Evolutionary conservation across 1,140 invertebrate species (phyloP).

Genomic region (Nasonia giraulti): DNA sequence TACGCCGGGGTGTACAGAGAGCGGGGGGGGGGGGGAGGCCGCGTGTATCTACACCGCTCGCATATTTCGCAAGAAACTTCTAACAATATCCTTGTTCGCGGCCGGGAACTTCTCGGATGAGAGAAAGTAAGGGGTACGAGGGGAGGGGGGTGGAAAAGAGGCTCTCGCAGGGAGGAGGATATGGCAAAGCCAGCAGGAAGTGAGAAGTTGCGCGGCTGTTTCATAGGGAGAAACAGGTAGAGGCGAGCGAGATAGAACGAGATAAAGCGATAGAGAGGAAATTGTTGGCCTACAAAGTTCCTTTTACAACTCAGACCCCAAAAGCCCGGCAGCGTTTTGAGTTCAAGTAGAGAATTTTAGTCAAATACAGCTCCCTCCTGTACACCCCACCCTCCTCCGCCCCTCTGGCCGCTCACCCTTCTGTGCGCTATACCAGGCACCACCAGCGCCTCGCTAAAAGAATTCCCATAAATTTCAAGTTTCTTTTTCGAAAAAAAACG

Average conservation of each 20-base stretch:
- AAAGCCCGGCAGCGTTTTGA: conserved; percentile 50
- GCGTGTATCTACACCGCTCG: conserved; percentile 34
- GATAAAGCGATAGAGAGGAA: conserved; percentile 23
- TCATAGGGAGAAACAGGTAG: conserved; percentile 39
- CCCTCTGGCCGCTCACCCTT: background rate
- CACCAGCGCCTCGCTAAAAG: conserved; percentile 29
- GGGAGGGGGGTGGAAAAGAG: background rate
- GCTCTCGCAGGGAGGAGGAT: background rate
- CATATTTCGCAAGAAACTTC: conserved; percentile 55
- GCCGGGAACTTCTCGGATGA: conserved; percentile 50
- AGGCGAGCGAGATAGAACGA: conserved; percentile 27
- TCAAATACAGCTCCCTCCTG: conserved; percentile 44
- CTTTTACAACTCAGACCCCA: conserved; percentile 43
- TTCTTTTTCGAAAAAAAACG: background rate
- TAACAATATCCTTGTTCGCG: conserved; percentile 56
- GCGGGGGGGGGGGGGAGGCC: too few species aligned
- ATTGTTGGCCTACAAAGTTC: conserved; percentile 53
- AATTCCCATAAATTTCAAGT: conserved; percentile 51
- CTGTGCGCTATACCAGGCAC: background rate
- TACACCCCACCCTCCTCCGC: too few species aligned
- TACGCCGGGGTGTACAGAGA: background rate
- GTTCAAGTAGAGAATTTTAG: conserved; percentile 51
- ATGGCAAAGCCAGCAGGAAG: conserved; percentile 40
- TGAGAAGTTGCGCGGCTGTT: conserved; percentile 51
- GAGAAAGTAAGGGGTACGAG: conserved; percentile 43